Evolutionary conservation across 2,113 vertebrate species (phyloP), one percentile per base, ranked within the genome.

Genomic region (Caracal caracal): DNA sequence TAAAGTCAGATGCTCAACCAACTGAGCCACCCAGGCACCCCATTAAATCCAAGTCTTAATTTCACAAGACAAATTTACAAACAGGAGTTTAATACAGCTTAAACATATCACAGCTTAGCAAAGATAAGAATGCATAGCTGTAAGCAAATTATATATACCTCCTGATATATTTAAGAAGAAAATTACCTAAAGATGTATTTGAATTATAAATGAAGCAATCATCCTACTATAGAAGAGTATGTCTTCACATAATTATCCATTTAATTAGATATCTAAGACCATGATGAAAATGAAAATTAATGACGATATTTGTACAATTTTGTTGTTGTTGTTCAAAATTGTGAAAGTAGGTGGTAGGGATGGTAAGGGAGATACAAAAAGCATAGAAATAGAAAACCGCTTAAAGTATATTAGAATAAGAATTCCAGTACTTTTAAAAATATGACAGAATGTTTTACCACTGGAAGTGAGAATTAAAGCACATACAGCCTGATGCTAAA

Each of bases 391-490:
- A 98, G 97, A 98, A 96, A 97, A 94, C 94, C 87, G 90, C 13
- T 83, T 97, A 93, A 88, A 96, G 65, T 76, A 87, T 0, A 96
- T 51, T 43, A 97, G 89, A 96, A 94, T 96, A 93, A 92, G 94
- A 97, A 98, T 97, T 96, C 93, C 89, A 83, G 87, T 97, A 65
- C 97, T 95, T 95, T 98, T 84, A 83, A 98, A 98, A 98, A 97
- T 88, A 98, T n/a, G 95, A 98, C 98, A 99, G 98, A 98, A 97
- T 98, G 98, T 98, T 98, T 98, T 98, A 97, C 98, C 97, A 97
- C 97, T 98, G 98, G 98, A 98, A 98, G 98, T 98, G 97, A 98
- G 98, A 98, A 98, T 96, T 97, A 97, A 98, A 98, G 97, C 95
- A 78, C 98, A 98, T 84, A 96, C 19, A 97, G 97, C 97, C 98